Evolutionary conservation across 2,888 invertebrate species (phyloP).

Genomic region (Hetaerina titia): DNA sequence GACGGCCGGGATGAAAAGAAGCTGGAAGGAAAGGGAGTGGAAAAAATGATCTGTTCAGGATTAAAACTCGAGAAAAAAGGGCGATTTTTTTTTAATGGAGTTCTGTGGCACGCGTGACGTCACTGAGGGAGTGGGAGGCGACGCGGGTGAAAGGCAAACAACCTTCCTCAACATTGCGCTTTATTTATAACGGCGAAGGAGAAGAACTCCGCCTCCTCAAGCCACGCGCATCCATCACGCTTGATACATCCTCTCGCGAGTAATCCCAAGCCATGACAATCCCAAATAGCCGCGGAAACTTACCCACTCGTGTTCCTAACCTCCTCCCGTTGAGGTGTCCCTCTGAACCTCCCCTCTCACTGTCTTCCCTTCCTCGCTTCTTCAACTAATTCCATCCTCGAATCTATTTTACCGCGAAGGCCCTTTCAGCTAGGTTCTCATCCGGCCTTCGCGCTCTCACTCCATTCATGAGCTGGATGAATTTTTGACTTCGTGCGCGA

Average conservation of each 20-base stretch:
- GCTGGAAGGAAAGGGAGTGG: background rate
- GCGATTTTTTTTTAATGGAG: background rate
- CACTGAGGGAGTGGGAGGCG: background rate
- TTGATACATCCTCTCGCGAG: constrained; percentile 53
- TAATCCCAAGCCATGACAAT: constrained; percentile 59
- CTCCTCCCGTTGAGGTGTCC: background rate
- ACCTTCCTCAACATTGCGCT: constrained; percentile 60
- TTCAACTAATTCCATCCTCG: background rate
- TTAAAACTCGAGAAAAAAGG: background rate
- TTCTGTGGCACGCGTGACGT: background rate
- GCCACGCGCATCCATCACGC: constrained; percentile 44
- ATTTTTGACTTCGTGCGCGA: background rate
- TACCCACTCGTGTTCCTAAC: background rate
- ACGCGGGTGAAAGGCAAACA: constrained; percentile 33
- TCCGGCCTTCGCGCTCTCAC: background rate
- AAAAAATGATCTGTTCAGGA: background rate
- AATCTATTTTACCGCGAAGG: background rate
- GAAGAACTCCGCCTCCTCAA: constrained; percentile 36
- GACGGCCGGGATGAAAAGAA: background rate
- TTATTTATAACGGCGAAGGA: constrained; percentile 49
- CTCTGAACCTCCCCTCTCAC: background rate
- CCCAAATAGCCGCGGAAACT: constrained; percentile 58
- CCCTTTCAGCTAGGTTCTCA: background rate
- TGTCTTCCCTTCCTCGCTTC: background rate
- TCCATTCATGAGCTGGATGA: background rate